Evolutionary conservation across 2,113 vertebrate genomes (phyloP), one percentile per base, ranked within the genome.

Genomic region (Brachypodius melanocephalos): DNA sequence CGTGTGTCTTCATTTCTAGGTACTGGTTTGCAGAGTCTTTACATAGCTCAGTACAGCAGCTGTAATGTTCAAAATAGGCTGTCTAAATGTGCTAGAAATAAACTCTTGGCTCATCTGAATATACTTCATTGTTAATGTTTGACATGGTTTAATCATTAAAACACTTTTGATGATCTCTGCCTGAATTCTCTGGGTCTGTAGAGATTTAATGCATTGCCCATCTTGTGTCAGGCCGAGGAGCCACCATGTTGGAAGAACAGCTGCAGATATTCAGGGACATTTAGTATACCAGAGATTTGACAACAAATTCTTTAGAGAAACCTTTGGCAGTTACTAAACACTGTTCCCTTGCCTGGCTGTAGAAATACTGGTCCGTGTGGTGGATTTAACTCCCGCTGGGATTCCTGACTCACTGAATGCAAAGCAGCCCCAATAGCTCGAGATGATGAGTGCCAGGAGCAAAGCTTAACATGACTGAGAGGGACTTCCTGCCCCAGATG

Each of bases 101-200:
- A 96, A 96, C 58, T 62, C 72, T 95, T 97, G 96, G 95, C 97
- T 98, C 97, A 94, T 98, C 97, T 96, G 96, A 96, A 91, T 98
- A 98, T 96, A 87, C 85, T 95, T 90, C 90, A 79, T 96, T 97
- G 95, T 98, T 97, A 96, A 97, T 96, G 91, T 97, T 97, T 97
- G 95, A 97, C 96, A 97, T 97, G 95, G 95, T 97, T 98, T 98
- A 98, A 98, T 98, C 98, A 98, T 98, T 98, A 98, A 98, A 98
- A 97, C 89, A 89, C 88, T 98, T 98, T 98, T 98, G 97, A 98
- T 98, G 97, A 98, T 92, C 88, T 88, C 38, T 97, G 90, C 74
- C 96, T 92, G 89, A 17, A 73, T 91, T 96, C 93, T 68, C 57
- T 79, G 92, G 48, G 43, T 97, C 84, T 93, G 55, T 96, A 76